These are phyloP conservation scores for Hypena proboscidalis DNA, from an alignment of 2,888 invertebrate species.

Conservation along the genomic window DNA sequence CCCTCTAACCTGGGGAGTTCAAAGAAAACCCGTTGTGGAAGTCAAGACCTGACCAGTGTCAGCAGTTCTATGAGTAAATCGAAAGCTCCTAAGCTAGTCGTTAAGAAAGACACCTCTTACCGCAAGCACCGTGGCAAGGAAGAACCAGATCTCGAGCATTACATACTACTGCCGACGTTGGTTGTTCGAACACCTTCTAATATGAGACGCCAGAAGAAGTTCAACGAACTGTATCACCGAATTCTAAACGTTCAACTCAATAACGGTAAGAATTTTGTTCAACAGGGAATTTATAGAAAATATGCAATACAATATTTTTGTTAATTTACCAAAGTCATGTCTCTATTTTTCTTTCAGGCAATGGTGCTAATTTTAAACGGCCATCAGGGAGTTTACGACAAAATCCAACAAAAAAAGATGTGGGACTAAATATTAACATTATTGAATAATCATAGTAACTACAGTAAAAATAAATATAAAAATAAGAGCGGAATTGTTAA, in stretches of 20 bases:
- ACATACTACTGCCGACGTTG: constrained; percentile 72
- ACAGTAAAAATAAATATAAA: no score
- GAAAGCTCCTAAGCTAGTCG: constrained; percentile 63
- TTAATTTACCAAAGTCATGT: not conserved
- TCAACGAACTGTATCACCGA: constrained; percentile 76
- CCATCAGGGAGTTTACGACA: constrained; percentile 6
- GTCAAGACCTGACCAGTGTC: constrained; percentile 52
- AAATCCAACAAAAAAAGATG: constrained; percentile 54
- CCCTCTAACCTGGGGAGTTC: no score
- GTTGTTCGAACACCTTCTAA: constrained; percentile 77
- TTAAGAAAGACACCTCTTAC: constrained; percentile 65
- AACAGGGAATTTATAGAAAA: not conserved
- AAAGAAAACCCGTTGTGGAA: constrained; percentile 23
- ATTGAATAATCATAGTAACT: no score
- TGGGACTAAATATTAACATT: constrained; percentile 71
- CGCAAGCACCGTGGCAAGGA: constrained; percentile 57
- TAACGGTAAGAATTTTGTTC: constrained; percentile 51
- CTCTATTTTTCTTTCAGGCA: constrained; percentile 52
- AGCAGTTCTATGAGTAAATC: constrained; percentile 58
- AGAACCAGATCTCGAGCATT: constrained; percentile 72
- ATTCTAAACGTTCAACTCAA: constrained; percentile 68
- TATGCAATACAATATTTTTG: not conserved
- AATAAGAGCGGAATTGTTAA: no score
- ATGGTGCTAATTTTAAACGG: constrained; percentile 17
- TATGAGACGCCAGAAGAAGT: constrained; percentile 75